A percentile compares a stretch with the other conserved stretches of the same genome.
Evolutionary conservation across 37 sponge, comb jelly and placozoan species (phyloP).

Genomic region (Theonella swinhoei): DNA sequence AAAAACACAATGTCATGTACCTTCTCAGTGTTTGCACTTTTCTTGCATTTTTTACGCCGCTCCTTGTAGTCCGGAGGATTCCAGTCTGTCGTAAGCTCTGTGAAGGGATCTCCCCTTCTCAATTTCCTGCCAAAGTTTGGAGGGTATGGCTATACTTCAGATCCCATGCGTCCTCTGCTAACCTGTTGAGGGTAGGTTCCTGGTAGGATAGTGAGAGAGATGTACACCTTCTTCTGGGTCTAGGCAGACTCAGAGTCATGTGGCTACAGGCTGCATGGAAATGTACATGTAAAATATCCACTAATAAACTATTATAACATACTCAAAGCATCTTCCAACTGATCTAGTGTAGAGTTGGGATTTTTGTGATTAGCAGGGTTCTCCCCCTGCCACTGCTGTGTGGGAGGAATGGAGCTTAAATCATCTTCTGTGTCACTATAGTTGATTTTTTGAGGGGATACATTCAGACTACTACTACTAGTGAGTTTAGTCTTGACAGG

Average conservation of each 20-base stretch:
- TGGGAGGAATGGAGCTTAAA: not conserved
- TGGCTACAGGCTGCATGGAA: not conserved
- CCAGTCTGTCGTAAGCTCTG: not conserved
- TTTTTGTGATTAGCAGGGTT: too few relatives aligned
- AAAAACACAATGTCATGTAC: too few relatives aligned
- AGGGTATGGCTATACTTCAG: too few relatives aligned
- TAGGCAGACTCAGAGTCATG: not conserved
- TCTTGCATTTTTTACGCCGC: conserved; percentile 9
- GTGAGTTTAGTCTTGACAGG: not conserved
- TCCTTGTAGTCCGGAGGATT: not conserved
- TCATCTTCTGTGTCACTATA: not conserved
- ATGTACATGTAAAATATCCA: not conserved
- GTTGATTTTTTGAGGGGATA: not conserved
- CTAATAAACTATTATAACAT: too few relatives aligned
- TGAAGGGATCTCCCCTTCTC: conserved; percentile 45
- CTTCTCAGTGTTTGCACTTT: not conserved
- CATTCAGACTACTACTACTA: too few relatives aligned
- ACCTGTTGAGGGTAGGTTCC: conserved; percentile 4
- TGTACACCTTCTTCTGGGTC: conserved; percentile 38
- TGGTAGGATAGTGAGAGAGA: conserved; percentile 12
- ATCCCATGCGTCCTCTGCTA: too few relatives aligned
- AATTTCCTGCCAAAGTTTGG: conserved; percentile 24
- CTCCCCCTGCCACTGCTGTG: not conserved
- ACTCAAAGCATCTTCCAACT: not conserved
- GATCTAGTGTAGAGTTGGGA: not conserved